These are phyloP conservation scores for Emberiza fucata DNA, from an alignment of 2,113 vertebrate genomes.

Conservation along the genomic window DNA sequence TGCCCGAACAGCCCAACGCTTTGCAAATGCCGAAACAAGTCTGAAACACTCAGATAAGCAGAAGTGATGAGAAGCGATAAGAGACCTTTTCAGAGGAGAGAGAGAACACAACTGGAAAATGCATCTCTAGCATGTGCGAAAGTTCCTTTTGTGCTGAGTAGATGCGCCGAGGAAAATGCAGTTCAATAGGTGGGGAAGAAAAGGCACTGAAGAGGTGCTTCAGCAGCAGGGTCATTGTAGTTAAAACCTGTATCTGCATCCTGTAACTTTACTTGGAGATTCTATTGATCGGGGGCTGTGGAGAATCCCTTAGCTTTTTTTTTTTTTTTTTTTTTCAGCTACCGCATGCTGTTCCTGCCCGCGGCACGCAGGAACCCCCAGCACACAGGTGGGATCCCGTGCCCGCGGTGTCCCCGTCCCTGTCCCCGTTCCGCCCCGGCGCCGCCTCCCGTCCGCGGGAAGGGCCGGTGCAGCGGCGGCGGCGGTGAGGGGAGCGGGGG, in stretches of 20 bases:
- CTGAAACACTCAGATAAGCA: background rate
- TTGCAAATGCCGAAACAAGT: background rate
- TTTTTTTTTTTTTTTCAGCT: background rate
- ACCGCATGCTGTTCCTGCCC: fast-evolving
- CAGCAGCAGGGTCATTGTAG: background rate
- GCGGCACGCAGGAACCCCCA: background rate
- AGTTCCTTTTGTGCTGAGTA: background rate
- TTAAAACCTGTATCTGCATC: background rate
- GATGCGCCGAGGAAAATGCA: background rate
- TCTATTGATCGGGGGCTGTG: background rate
- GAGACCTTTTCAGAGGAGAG: background rate
- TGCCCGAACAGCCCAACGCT: background rate
- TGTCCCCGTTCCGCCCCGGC: background rate
- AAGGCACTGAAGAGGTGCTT: background rate
- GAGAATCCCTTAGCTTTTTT: background rate
- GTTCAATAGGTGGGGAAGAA: background rate
- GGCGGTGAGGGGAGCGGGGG: background rate
- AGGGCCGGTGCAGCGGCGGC: background rate
- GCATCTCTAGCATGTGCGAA: fast-evolving
- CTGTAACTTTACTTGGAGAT: background rate
- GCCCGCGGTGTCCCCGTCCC: background rate
- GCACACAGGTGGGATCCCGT: background rate
- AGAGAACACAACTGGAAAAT: background rate
- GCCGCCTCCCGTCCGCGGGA: background rate
- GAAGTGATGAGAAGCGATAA: background rate